A percentile compares a stretch with the other conserved stretches of the same genome.
phyloP scores from a whole-genome alignment of 2,888 invertebrate genomes.

The Tetramorium bicarinatum region DNA sequence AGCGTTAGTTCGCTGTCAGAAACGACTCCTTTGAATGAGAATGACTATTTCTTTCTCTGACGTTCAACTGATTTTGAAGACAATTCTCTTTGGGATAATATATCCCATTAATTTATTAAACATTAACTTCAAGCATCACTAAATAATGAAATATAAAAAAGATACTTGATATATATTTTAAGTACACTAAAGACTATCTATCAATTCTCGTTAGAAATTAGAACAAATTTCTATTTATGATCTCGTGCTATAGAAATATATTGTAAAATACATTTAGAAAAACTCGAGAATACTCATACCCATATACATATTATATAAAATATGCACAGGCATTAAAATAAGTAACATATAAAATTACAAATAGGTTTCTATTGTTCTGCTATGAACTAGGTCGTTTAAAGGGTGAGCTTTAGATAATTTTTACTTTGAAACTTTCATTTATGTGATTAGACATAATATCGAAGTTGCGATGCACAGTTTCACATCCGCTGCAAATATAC shows the following conservation, averaged over 20 bases:
- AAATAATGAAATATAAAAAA: background rate
- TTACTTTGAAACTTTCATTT: background rate
- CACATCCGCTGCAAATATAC: slow-evolving; percentile 1
- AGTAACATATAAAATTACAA: background rate
- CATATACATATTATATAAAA: background rate
- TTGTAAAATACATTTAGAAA: background rate
- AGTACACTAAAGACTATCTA: background rate
- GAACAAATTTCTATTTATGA: background rate
- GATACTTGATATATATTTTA: background rate
- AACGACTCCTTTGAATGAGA: background rate
- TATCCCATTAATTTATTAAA: background rate
- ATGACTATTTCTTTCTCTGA: background rate
- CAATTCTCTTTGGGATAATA: background rate
- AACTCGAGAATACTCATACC: background rate
- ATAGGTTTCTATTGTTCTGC: background rate
- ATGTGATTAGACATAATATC: background rate
- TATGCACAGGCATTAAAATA: background rate
- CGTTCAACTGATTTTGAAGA: background rate
- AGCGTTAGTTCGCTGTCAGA: background rate
- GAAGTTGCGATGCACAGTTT: background rate
- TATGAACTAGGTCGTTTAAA: background rate
- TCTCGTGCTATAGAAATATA: background rate
- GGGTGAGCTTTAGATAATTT: background rate
- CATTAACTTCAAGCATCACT: background rate
- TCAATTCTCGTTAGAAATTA: background rate